A percentile compares a stretch with the other conserved stretches of the same genome.
phyloP scores from a whole-genome alignment of 2,113 vertebrate species.

The cattle (Bos taurus) region ARS-UCD2.0 NC_037345.1:17803001-17803500 shows the following conservation, averaged over 20 bases:
- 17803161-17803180: fast-evolving
- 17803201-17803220: not conserved
- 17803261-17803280: not conserved
- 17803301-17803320: not conserved
- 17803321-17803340: not conserved
- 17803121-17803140: fast-evolving
- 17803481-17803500: not conserved
- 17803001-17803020: not conserved
- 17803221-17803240: not conserved
- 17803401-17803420: not conserved
- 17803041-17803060: not conserved
- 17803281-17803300: not conserved
- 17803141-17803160: not conserved
- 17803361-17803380: not conserved
- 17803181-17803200: not conserved
- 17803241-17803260: too few species aligned
- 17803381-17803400: not conserved
- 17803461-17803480: not conserved
- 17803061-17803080: not conserved
- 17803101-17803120: not conserved
- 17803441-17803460: not conserved
- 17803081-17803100: not conserved
- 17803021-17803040: not conserved
- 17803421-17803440: not conserved
- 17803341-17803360: too few species aligned